Percentiles rank a stretch among this genome's conserved stretches.
phyloP scores from a whole-genome alignment of 1,140 invertebrate species.

The Drosophila bocki region DNA sequence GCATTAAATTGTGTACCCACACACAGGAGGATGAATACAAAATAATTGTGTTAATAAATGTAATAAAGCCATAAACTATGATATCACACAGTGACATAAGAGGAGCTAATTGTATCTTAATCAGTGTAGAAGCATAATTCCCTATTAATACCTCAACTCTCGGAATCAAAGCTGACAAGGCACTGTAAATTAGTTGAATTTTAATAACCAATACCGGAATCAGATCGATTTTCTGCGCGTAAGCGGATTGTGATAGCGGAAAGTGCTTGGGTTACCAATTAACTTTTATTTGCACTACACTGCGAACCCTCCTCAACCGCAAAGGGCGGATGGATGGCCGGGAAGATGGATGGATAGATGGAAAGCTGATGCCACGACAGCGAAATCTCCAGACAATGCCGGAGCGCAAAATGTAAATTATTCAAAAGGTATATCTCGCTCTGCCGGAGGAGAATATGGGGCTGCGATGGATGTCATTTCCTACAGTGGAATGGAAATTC shows the following conservation, averaged over 20 bases:
- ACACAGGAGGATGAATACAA: neutral
- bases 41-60: neutral
- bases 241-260: conserved; percentile 25
- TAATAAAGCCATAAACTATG: conserved; percentile 46
- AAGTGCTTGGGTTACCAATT: conserved; percentile 61
- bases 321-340: conserved; percentile 2
- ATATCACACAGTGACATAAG: conserved; percentile 18
- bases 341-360: conserved; percentile 22
- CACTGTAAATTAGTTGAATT: conserved; percentile 28
- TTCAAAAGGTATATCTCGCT: conserved; percentile 71
- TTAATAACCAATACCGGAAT: conserved; percentile 1
- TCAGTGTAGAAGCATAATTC: conserved; percentile 11
- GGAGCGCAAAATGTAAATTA: conserved; percentile 74
- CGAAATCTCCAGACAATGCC: conserved; percentile 72
- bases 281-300: conserved; percentile 50
- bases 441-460: conserved; percentile 55
- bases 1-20: neutral
- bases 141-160: conserved; percentile 15
- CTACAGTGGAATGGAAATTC: conserved; percentile 33
- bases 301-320: neutral
- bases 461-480: conserved; percentile 72
- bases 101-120: neutral
- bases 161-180: neutral
- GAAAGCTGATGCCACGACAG: conserved; percentile 40
- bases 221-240: conserved; percentile 20